These are phyloP conservation scores for Somateria mollissima DNA, from an alignment of 2,797 vertebrate species.

Conservation along the genomic window DNA sequence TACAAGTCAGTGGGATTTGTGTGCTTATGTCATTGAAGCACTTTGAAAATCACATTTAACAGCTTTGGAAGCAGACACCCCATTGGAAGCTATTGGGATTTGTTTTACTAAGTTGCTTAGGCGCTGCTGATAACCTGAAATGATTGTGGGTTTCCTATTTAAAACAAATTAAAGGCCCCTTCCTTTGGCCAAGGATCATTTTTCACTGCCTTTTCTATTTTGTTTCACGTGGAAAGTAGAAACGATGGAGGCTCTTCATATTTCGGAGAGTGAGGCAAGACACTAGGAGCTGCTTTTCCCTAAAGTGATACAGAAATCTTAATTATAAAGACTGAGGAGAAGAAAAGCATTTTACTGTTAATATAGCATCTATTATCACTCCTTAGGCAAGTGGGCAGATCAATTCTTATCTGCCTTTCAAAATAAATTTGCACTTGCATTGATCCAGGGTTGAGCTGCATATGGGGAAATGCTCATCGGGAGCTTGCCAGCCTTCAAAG, in stretches of 20 bases:
- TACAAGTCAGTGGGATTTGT: constrained; percentile 1
- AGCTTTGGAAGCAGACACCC: not conserved
- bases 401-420: not conserved
- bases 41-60: not conserved
- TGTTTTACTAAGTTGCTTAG: constrained; percentile 5
- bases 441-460: not conserved
- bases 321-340: not conserved
- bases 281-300: not conserved
- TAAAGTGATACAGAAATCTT: not conserved
- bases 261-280: not conserved
- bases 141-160: not conserved
- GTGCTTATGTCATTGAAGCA: not conserved
- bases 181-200: not conserved
- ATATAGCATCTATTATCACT: not conserved
- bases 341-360: not conserved
- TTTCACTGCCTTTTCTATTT: not conserved
- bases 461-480: not conserved
- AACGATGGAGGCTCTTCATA: not conserved
- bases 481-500: not conserved
- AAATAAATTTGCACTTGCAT: not conserved
- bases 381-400: not conserved
- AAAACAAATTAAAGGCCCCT: not conserved
- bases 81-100: not conserved
- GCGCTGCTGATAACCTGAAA: not conserved
- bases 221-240: not conserved